Percentiles rank a stretch among this genome's conserved stretches.
Evolutionary conservation across 2,797 vertebrate species (phyloP).

Genomic region (Lithobates sylvaticus): DNA sequence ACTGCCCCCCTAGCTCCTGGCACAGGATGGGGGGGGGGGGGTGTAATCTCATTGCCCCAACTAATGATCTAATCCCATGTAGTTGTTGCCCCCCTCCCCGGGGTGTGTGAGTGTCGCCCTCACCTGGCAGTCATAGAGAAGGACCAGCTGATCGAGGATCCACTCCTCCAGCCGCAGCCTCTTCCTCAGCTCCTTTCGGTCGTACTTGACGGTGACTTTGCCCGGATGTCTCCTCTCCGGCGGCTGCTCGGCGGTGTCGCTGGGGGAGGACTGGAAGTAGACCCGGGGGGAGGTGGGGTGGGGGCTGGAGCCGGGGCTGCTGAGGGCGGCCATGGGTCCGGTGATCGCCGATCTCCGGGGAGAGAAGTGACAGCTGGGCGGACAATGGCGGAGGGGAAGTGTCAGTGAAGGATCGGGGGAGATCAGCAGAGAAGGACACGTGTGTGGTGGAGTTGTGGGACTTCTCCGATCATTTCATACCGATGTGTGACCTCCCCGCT

Average conservation of each 20-base stretch:
- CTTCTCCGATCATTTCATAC: no score
- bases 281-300: slow-evolving; percentile 78
- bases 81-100: background rate
- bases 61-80: slow-evolving; percentile 14
- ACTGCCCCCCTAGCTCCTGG: slow-evolving; percentile 3
- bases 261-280: slow-evolving; percentile 85
- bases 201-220: slow-evolving; percentile 93
- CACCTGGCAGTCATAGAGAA: slow-evolving; percentile 94
- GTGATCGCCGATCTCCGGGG: no score
- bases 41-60: no score
- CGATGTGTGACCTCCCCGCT: no score
- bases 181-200: slow-evolving; percentile 92
- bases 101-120: slow-evolving; percentile 15
- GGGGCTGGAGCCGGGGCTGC: slow-evolving; percentile 31
- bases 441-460: no score
- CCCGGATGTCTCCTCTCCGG: slow-evolving; percentile 88
- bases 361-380: slow-evolving; percentile 8
- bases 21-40: background rate
- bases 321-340: slow-evolving; percentile 35
- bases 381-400: background rate
- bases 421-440: no score
- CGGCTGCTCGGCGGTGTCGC: slow-evolving; percentile 80
- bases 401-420: no score
- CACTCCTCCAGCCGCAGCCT: slow-evolving; percentile 93
- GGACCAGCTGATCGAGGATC: slow-evolving; percentile 92